Percentiles rank a stretch among this genome's conserved stretches.
phyloP scores from a whole-genome alignment of 2,888 invertebrate species.

The Ferrisia virgata region DNA sequence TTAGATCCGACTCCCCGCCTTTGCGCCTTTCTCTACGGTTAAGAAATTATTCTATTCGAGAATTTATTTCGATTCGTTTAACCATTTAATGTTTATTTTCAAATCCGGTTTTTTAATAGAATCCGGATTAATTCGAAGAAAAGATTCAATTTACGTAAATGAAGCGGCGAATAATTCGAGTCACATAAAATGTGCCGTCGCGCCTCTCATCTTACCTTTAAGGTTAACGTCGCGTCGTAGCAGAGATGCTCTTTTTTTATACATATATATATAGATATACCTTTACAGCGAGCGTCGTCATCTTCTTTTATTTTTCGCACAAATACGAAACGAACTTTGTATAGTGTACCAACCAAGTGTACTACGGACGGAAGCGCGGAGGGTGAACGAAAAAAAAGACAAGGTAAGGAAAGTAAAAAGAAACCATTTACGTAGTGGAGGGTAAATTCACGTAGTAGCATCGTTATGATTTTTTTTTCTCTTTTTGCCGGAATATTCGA shows the following conservation, averaged over 20 bases:
- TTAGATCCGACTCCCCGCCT: slow-evolving; percentile 39
- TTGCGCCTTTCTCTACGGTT: not conserved
- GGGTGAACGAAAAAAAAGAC: not conserved
- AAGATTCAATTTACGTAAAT: slow-evolving; percentile 37
- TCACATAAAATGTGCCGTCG: slow-evolving; percentile 1
- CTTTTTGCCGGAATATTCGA: not conserved
- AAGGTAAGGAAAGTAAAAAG: not conserved
- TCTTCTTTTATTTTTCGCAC: not conserved
- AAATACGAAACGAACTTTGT: too few species aligned
- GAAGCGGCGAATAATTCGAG: slow-evolving; percentile 34
- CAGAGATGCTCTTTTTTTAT: too few species aligned
- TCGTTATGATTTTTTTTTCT: slow-evolving; percentile 12
- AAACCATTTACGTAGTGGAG: not conserved
- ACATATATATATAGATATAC: too few species aligned
- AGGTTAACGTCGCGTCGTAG: not conserved
- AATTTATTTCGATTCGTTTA: slow-evolving; percentile 43
- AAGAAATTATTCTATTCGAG: slow-evolving; percentile 37
- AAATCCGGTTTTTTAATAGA: slow-evolving; percentile 35
- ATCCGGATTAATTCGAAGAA: slow-evolving; percentile 35
- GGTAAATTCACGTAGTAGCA: not conserved
- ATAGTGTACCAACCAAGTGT: not conserved
- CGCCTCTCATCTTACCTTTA: not conserved
- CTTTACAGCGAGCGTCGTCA: too few species aligned
- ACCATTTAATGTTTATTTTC: slow-evolving; percentile 41
- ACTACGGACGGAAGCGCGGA: not conserved